phyloP scores from a whole-genome alignment of 2,113 vertebrate species.

The Pelecanus crispus region DNA sequence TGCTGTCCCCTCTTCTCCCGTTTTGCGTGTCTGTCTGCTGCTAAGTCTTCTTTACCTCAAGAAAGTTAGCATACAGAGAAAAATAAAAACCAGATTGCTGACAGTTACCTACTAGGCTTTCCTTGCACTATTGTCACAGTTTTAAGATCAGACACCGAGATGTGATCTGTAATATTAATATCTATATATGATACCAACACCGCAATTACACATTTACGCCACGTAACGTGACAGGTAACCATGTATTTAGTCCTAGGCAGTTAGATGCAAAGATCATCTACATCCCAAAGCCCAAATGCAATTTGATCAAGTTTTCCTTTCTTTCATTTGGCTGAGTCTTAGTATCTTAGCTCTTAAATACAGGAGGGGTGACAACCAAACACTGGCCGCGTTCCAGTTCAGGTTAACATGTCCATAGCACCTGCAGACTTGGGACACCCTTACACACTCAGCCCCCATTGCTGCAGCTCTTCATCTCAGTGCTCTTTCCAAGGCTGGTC shows the following conservation, averaged over 20 bases:
- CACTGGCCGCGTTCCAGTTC: neutral
- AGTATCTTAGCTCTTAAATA: neutral
- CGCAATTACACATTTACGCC: neutral
- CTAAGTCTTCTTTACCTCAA: neutral
- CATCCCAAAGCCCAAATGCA: neutral
- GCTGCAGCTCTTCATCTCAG: neutral
- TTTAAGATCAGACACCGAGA: neutral
- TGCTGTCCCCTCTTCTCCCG: neutral
- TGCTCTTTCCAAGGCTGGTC: neutral
- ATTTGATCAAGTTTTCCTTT: neutral
- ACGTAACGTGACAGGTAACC: neutral
- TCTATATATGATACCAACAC: neutral
- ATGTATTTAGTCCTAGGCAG: neutral
- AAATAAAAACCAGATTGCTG: neutral
- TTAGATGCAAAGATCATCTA: neutral
- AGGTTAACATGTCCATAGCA: neutral
- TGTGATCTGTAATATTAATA: neutral
- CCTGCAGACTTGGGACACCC: neutral
- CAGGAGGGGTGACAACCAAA: neutral
- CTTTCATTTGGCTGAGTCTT: neutral
- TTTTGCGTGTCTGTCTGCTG: accelerated
- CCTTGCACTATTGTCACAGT: neutral
- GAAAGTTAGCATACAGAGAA: neutral
- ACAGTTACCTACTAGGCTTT: neutral
- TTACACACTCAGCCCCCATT: neutral